Conservation (phyloP, 2,888 invertebrate species). For the Macaria notata region DNA sequence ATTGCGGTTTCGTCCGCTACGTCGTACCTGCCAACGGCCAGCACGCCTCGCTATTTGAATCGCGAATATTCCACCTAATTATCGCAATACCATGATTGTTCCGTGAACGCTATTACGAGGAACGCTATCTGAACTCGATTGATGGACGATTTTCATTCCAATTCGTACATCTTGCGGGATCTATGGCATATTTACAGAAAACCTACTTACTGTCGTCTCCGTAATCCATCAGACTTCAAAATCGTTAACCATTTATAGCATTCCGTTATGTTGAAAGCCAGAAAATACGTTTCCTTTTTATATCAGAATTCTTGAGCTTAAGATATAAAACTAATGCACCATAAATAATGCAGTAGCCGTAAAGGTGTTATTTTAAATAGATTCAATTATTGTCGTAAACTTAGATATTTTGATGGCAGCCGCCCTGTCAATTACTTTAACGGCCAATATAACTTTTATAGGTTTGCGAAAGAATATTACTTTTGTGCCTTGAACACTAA, state of each 20-base stretch:
- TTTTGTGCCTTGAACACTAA: conserved; percentile 16
- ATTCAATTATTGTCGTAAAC: conserved; percentile 32
- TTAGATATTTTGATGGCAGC: conserved; percentile 33
- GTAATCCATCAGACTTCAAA: too few species aligned
- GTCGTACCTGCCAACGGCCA: conserved; percentile 5
- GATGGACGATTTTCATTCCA: not conserved
- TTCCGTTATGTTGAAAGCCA: too few species aligned
- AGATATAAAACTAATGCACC: not conserved
- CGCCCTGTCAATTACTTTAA: conserved; percentile 36
- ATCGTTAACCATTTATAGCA: too few species aligned
- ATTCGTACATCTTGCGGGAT: not conserved
- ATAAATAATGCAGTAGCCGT: conserved; percentile 26
- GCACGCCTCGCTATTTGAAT: conserved; percentile 27
- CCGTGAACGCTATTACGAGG: conserved; percentile 27
- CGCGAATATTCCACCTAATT: conserved; percentile 39
- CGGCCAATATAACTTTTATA: conserved; percentile 36
- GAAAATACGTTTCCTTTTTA: too few species aligned
- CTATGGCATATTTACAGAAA: too few species aligned
- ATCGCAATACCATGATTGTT: conserved; percentile 34
- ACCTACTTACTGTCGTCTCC: too few species aligned
- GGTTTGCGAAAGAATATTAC: conserved; percentile 18
- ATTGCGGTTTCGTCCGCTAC: too few species aligned
- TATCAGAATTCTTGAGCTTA: too few species aligned
- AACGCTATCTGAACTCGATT: conserved; percentile 9
- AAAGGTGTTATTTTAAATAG: conserved; percentile 28